These are phyloP conservation scores for Netelia virgata DNA, from an alignment of 2,888 invertebrate species.

Conservation along the genomic window DNA sequence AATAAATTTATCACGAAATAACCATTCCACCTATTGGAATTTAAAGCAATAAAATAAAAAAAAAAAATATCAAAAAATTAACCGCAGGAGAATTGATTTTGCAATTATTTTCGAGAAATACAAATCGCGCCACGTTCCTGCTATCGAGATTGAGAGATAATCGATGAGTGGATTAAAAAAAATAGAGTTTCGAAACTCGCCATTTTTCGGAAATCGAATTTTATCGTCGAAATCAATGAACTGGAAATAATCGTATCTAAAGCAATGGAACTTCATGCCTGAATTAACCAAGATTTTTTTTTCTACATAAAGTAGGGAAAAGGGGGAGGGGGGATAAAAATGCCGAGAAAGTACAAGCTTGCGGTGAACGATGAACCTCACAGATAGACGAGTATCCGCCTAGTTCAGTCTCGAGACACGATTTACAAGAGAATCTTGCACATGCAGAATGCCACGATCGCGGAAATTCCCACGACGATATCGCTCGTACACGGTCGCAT, in stretches of 20 bases:
- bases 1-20: conserved; percentile 1
- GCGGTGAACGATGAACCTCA: conserved; percentile 3
- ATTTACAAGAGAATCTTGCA: conserved; percentile 1
- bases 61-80: background rate
- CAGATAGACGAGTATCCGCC: background rate
- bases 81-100: background rate
- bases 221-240: background rate
- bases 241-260: background rate
- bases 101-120: background rate
- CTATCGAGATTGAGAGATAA: too few species aligned
- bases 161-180: too few species aligned
- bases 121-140: background rate
- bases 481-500: conserved; percentile 13
- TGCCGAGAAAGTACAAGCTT: background rate
- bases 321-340: background rate
- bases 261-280: background rate
- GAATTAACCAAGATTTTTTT: background rate
- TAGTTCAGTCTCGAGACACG: conserved; percentile 1
- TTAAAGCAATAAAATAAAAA: background rate
- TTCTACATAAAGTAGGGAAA: background rate
- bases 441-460: background rate
- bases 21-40: background rate
- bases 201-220: background rate
- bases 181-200: background rate
- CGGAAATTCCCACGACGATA: conserved; percentile 40